These are phyloP conservation scores for Poecilus cupreus DNA, from an alignment of 2,888 invertebrate species.

Conservation along the genomic window DNA sequence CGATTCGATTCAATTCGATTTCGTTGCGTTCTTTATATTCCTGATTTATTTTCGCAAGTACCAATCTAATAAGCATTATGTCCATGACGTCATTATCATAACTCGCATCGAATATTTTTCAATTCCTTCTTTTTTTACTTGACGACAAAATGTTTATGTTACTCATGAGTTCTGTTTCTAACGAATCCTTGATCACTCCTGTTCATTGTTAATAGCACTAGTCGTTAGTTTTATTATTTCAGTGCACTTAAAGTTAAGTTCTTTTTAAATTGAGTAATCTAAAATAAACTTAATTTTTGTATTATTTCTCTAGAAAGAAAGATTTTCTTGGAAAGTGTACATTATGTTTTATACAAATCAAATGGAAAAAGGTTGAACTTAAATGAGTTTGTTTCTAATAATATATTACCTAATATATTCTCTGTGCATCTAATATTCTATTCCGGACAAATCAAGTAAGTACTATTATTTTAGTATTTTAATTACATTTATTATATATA, in stretches of 20 bases:
- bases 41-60: neutral
- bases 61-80: neutral
- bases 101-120: conserved; percentile 1
- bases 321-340: conserved; percentile 50
- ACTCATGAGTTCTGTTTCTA: conserved; percentile 29
- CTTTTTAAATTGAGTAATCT: conserved; percentile 47
- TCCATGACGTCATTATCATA: conserved; percentile 6
- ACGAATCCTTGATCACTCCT: conserved; percentile 42
- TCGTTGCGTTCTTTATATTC: conserved; percentile 8
- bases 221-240: conserved; percentile 57
- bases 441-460: conserved; percentile 3
- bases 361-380: conserved; percentile 58
- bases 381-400: conserved; percentile 44
- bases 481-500: neutral
- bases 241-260: conserved; percentile 57
- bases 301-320: conserved; percentile 53
- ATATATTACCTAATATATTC: conserved; percentile 37
- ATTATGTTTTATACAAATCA: conserved; percentile 58
- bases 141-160: conserved; percentile 27
- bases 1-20: neutral
- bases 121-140: neutral
- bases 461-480: conserved; percentile 6
- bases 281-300: conserved; percentile 45
- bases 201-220: conserved; percentile 58
- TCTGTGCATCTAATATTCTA: conserved; percentile 25